Base-by-base conservation (phyloP, 1,140 invertebrate species). In the Medauroidea extradentata region DNA sequence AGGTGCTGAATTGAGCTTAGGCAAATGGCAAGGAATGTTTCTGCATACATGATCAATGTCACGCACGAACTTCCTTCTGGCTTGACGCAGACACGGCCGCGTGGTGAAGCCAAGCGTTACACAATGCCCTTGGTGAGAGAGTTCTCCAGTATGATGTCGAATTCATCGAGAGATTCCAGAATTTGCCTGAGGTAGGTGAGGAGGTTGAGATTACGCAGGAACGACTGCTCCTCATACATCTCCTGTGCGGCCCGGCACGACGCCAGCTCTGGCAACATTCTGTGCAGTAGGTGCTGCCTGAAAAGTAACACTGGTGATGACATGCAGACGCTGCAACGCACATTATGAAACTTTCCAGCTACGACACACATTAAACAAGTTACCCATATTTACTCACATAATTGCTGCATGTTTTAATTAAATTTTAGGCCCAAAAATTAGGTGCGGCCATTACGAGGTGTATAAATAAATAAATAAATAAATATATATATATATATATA, bases 141-240 rank as follows among this genome's bases (percentile, higher is more conserved):
- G 65, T 95, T 89, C 77, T 98, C 96, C 18, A 98, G 79, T 46
- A 88, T 85, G 64, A 99, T 93, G 67, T 95, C 87, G 69, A 96
- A 94, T 65, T 98, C 94, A 68, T 93, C 89, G 8, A 99, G 79
- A 3, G 93, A 92, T 61, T 91, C 86, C 24, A 99, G 80, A 67
- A 98, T 93, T 76, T 98, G 91, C 61, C 91, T 82, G 14, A 99
- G 82, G 76, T 96, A 96, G 61, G 88, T 91, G 29, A 94, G 81
- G 34, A 96, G 79, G 55, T 85, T 85, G 46, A 86, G 80, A 69
- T 94, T 92, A 53, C 94, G 81, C 25, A 99, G 75, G 75, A 99
- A 98, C 46, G 94, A 96, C 62, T 88, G 84, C 69, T 97, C 94
- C 71, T 98, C 95, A 67, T 96, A 99, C 92, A 98, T 94, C 68